phyloP scores from a whole-genome alignment of 2,797 vertebrate species.

The Gadopsis marmoratus region DNA sequence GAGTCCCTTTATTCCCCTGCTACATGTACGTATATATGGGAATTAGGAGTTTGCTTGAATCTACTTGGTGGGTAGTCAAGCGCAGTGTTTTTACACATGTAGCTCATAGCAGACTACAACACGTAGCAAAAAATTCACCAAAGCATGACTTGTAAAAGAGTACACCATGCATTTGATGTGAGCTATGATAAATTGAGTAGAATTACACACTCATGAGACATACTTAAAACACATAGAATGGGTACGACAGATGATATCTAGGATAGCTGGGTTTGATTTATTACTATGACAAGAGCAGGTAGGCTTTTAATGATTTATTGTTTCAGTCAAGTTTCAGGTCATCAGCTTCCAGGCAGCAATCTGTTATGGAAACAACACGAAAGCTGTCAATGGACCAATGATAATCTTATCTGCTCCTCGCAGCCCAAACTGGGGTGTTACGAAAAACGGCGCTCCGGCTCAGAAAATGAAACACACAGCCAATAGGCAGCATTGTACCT shows the following conservation, averaged over 20 bases:
- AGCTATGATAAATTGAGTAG: constrained; percentile 74
- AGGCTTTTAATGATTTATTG: constrained; percentile 85
- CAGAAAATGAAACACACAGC: constrained; percentile 78
- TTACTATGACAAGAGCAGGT: constrained; percentile 76
- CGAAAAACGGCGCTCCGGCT: constrained; percentile 56
- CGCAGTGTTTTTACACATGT: constrained; percentile 34
- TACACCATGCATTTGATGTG: constrained; percentile 44
- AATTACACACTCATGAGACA: constrained; percentile 73
- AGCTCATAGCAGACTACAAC: neutral
- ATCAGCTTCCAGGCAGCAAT: constrained; percentile 83
- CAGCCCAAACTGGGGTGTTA: constrained; percentile 69
- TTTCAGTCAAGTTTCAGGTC: constrained; percentile 85
- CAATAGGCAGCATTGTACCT: constrained; percentile 80
- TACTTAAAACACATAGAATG: constrained; percentile 65
- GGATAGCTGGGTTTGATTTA: constrained; percentile 80
- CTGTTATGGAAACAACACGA: constrained; percentile 80
- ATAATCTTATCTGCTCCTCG: constrained; percentile 81
- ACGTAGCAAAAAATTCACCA: constrained; percentile 18
- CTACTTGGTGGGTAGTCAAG: constrained; percentile 42
- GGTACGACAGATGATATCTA: constrained; percentile 64
- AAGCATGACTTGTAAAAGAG: constrained; percentile 24
- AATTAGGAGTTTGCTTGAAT: constrained; percentile 57
- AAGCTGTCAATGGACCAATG: constrained; percentile 79
- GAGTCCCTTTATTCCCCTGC: constrained; percentile 57
- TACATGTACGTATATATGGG: constrained; percentile 44